A percentile compares a stretch with the other conserved stretches of the same genome.
Evolutionary conservation across 2,113 vertebrate species (phyloP).

Genomic region (Atrichornis clamosus): DNA sequence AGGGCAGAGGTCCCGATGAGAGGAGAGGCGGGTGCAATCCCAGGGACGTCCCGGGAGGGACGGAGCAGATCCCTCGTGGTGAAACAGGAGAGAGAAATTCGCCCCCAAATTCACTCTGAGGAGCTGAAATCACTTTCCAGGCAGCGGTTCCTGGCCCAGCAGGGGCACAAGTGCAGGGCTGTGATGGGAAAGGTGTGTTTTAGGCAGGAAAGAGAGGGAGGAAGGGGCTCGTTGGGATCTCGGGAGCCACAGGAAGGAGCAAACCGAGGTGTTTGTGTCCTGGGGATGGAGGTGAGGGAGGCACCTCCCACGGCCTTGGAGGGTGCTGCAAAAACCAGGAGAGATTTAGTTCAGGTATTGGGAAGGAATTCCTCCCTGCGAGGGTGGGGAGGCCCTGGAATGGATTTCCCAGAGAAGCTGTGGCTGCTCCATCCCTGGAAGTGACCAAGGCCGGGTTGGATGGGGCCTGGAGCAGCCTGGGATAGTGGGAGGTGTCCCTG

Average conservation of each 20-base stretch:
- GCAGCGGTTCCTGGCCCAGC: fast-evolving
- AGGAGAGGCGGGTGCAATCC: not conserved
- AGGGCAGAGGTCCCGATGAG: fast-evolving
- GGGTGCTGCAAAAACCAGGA: not conserved
- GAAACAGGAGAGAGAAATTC: not conserved
- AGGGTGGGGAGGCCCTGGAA: no score
- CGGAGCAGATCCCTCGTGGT: fast-evolving
- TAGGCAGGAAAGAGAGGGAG: not conserved
- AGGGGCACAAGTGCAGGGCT: fast-evolving
- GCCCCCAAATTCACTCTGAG: fast-evolving
- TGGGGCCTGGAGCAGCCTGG: not conserved
- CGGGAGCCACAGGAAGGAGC: not conserved
- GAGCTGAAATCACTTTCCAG: not conserved
- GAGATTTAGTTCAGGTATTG: not conserved
- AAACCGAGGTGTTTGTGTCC: not conserved
- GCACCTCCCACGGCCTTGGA: not conserved
- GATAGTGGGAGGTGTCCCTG: not conserved
- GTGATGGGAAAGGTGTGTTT: not conserved
- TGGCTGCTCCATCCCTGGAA: not conserved
- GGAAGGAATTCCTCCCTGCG: not conserved
- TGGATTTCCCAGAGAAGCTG: not conserved
- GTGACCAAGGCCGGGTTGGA: not conserved
- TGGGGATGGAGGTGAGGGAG: not conserved
- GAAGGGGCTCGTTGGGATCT: not conserved
- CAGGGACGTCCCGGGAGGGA: fast-evolving